phyloP scores from a whole-genome alignment of 2,797 vertebrate genomes.

The Rhinella marina region DNA sequence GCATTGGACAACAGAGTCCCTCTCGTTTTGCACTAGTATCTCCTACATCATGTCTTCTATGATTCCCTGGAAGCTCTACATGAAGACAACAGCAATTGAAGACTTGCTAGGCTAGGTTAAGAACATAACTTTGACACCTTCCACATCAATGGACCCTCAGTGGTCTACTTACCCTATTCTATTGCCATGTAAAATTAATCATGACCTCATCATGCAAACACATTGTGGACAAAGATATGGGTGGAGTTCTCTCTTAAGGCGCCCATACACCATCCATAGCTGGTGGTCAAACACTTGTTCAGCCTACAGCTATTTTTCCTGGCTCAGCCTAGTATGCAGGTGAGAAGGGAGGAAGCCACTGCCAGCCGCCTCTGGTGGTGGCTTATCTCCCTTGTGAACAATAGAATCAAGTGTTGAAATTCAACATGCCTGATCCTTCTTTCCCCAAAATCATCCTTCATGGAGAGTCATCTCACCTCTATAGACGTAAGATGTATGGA shows the following conservation, averaged over 20 bases:
- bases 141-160: background rate
- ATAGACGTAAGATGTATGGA: too few relatives aligned
- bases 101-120: background rate
- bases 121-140: conserved; percentile 9
- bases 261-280: too few relatives aligned
- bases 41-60: background rate
- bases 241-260: background rate
- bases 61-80: background rate
- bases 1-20: background rate
- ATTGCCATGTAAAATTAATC: background rate
- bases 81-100: background rate
- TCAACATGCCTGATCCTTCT: too few relatives aligned
- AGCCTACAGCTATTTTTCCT: too few relatives aligned
- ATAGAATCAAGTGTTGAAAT: too few relatives aligned
- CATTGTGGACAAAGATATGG: background rate
- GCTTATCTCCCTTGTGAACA: too few relatives aligned
- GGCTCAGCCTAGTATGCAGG: too few relatives aligned
- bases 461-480: too few relatives aligned
- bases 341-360: too few relatives aligned
- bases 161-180: background rate
- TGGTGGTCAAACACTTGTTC: too few relatives aligned
- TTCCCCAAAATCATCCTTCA: too few relatives aligned
- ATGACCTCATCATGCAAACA: background rate
- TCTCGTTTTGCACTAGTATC: background rate
- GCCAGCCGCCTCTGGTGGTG: too few relatives aligned